A percentile compares a stretch with the other conserved stretches of the same genome.
Conservation (phyloP, 2,888 invertebrate genomes). For the Liodrosophila aerea region DNA sequence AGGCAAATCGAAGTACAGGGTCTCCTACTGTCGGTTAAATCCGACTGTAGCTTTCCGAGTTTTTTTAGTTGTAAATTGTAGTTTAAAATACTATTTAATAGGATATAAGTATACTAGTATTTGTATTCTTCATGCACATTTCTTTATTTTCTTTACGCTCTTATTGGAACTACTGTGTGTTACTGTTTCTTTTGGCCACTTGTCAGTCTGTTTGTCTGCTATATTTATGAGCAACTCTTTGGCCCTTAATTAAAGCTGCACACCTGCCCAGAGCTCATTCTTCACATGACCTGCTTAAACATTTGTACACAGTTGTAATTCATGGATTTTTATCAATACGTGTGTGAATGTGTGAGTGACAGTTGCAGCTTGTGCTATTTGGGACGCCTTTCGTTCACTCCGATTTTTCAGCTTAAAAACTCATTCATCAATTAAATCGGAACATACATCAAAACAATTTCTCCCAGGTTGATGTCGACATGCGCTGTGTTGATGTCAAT, state of each 20-base stretch:
- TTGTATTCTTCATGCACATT: too few species aligned
- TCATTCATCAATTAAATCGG: constrained; percentile 81
- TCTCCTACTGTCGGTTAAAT: too few species aligned
- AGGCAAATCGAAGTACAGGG: too few species aligned
- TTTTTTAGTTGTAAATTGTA: too few species aligned
- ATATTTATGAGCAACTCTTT: constrained; percentile 43
- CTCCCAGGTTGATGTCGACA: constrained; percentile 63
- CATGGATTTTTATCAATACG: too few species aligned
- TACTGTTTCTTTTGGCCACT: background rate
- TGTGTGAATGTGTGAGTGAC: constrained; percentile 20
- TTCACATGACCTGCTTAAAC: constrained; percentile 40
- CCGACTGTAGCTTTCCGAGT: too few species aligned
- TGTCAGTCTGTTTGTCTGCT: constrained; percentile 20
- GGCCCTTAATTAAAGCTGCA: constrained; percentile 26
- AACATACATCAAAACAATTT: constrained; percentile 80
- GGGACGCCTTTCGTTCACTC: constrained; percentile 33
- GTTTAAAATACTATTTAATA: too few species aligned
- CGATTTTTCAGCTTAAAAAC: constrained; percentile 74
- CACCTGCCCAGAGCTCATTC: constrained; percentile 41
- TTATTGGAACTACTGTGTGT: too few species aligned
- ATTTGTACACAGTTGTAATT: constrained; percentile 41
- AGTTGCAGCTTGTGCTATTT: constrained; percentile 29
- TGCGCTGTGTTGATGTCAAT: constrained; percentile 42
- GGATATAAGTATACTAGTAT: too few species aligned
- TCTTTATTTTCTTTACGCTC: too few species aligned